phyloP scores from a whole-genome alignment of 2,888 invertebrate genomes.

The Alsophila aescularia region DNA sequence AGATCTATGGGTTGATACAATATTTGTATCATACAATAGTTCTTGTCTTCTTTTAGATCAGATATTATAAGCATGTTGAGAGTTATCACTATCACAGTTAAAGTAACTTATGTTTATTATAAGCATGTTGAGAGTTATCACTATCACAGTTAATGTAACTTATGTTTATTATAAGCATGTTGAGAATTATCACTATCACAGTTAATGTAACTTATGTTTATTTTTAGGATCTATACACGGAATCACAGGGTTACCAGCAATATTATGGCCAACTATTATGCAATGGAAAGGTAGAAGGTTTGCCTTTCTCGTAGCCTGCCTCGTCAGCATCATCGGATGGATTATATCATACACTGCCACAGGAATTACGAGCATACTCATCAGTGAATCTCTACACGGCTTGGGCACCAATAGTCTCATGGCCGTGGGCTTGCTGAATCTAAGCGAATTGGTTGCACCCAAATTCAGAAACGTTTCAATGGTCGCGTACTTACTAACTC shows the following conservation, averaged over 20 bases:
- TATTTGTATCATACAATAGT: too few relatives aligned
- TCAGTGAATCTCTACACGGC: constrained; percentile 39
- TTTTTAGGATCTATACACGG: constrained; percentile 43
- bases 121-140: too few relatives aligned
- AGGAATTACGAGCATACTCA: constrained; percentile 22
- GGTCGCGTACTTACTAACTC: constrained; percentile 24
- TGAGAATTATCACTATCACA: too few relatives aligned
- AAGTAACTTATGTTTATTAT: too few relatives aligned
- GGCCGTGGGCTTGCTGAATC: constrained; percentile 33
- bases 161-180: too few relatives aligned
- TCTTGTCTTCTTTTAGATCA: too few relatives aligned
- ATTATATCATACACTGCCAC: constrained; percentile 26
- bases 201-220: too few relatives aligned
- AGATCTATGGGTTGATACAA: too few relatives aligned
- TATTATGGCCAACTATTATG: constrained; percentile 40
- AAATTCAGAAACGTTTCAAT: constrained; percentile 34
- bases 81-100: too few relatives aligned
- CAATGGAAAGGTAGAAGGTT: constrained; percentile 40
- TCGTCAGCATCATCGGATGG: constrained; percentile 38
- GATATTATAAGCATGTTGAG: too few relatives aligned
- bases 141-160: too few relatives aligned
- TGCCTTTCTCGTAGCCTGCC: constrained; percentile 35
- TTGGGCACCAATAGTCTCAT: constrained; percentile 35
- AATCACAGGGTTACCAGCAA: constrained; percentile 39
- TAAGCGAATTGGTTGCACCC: constrained; percentile 40